A percentile compares a stretch with the other conserved stretches of the same genome.
These are phyloP conservation scores for Kradibia gibbosae DNA, from an alignment of 1,140 invertebrate species.

Conservation along the genomic window DNA sequence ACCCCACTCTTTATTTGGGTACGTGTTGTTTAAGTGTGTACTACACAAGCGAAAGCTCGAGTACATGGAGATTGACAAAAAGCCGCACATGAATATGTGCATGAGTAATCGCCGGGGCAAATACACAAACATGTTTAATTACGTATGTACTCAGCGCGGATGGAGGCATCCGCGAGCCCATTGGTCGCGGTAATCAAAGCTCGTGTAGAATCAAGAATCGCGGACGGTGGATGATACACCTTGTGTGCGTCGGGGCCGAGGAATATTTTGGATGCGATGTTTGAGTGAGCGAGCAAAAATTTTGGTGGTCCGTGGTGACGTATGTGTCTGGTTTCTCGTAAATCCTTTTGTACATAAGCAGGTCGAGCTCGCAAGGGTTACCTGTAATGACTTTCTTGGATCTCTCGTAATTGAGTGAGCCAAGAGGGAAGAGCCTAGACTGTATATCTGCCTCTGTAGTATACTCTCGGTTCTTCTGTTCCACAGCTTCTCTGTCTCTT, in stretches of 20 bases:
- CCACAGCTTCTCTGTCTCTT: background rate
- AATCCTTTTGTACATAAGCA: background rate
- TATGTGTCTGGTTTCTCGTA: constrained; percentile 6
- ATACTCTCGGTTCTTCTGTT: background rate
- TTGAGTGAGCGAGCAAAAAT: too few species aligned
- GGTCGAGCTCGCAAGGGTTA: constrained; percentile 5
- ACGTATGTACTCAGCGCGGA: constrained; percentile 15
- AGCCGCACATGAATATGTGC: constrained; percentile 43
- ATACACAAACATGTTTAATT: constrained; percentile 49
- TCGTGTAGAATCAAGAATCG: background rate
- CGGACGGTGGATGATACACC: background rate
- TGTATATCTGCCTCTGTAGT: background rate
- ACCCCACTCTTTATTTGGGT: too few species aligned
- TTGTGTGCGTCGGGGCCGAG: background rate
- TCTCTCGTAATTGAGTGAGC: constrained; percentile 40
- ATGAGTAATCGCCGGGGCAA: constrained; percentile 41
- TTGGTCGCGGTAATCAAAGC: background rate
- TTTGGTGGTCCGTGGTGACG: too few species aligned
- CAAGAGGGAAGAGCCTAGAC: background rate
- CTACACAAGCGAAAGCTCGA: background rate
- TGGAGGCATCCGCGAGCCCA: background rate
- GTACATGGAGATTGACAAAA: too few species aligned
- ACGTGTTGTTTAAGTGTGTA: too few species aligned
- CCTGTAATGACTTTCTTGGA: constrained; percentile 45
- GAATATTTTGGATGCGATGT: background rate